A percentile compares a stretch with the other conserved stretches of the same genome.
Evolutionary conservation across 2,797 vertebrate genomes (phyloP).

Genomic region (Peromyscus nudipes): DNA sequence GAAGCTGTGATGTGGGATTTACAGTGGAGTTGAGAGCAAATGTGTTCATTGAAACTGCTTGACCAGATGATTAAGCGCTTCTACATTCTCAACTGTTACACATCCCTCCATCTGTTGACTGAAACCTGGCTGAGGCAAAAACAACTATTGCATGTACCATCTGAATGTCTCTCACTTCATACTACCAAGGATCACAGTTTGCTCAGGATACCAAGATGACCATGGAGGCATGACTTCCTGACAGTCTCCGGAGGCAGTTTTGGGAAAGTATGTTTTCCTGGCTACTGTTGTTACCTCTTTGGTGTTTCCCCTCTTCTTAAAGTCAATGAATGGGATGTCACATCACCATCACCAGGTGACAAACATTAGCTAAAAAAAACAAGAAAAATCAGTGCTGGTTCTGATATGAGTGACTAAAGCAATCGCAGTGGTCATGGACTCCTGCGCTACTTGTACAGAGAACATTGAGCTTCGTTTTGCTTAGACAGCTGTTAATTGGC

Average conservation of each 20-base stretch:
- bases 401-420: background rate
- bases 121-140: background rate
- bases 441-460: background rate
- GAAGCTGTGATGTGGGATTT: background rate
- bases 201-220: background rate
- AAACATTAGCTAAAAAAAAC: background rate
- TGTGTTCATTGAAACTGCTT: background rate
- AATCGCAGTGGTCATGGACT: background rate
- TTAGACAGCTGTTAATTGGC: background rate
- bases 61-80: background rate
- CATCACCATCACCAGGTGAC: background rate
- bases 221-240: background rate
- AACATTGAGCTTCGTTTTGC: background rate
- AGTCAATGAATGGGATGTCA: background rate
- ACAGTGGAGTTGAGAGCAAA: slow-evolving; percentile 30
- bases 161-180: background rate
- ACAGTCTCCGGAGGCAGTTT: background rate
- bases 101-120: background rate
- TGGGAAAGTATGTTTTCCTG: background rate
- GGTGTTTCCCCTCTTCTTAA: background rate
- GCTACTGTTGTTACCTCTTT: background rate
- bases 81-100: background rate
- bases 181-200: slow-evolving; percentile 2
- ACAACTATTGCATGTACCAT: no score
- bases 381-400: background rate